phyloP scores from a whole-genome alignment of 2,113 vertebrate species.

The Capra hircus region DNA sequence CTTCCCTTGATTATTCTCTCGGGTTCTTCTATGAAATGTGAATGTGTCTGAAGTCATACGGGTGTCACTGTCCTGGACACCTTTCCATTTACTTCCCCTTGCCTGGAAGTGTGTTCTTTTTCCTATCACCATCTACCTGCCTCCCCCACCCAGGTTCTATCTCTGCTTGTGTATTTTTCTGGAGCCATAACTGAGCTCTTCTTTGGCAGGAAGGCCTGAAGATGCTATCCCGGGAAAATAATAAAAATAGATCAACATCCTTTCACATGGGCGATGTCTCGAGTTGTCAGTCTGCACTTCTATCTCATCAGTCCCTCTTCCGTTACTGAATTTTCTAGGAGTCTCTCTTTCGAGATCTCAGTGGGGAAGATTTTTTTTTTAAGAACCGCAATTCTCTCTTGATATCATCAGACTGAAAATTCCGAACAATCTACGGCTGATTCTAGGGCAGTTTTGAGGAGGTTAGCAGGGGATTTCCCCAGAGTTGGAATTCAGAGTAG shows the following conservation, averaged over 20 bases:
- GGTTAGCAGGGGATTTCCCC: background rate
- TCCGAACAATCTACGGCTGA: background rate
- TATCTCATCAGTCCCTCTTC: background rate
- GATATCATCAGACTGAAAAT: background rate
- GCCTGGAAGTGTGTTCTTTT: background rate
- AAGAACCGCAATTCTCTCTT: background rate
- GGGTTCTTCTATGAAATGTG: background rate
- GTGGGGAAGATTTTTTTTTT: background rate
- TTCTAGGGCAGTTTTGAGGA: background rate
- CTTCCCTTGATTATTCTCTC: background rate
- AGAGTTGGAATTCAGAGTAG: background rate
- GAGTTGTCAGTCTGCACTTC: background rate
- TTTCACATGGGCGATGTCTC: fast-evolving
- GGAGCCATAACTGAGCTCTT: background rate
- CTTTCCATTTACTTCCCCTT: background rate
- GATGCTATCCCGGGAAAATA: background rate
- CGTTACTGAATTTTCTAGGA: background rate
- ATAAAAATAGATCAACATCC: background rate
- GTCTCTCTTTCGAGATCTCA: background rate
- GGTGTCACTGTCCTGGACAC: fast-evolving
- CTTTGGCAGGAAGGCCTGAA: background rate
- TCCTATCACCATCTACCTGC: background rate
- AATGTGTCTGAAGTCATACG: background rate
- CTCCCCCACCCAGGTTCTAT: background rate
- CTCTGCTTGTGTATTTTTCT: background rate